Conservation (phyloP, 2,888 invertebrate genomes). For the Geophilus truncorum region DNA sequence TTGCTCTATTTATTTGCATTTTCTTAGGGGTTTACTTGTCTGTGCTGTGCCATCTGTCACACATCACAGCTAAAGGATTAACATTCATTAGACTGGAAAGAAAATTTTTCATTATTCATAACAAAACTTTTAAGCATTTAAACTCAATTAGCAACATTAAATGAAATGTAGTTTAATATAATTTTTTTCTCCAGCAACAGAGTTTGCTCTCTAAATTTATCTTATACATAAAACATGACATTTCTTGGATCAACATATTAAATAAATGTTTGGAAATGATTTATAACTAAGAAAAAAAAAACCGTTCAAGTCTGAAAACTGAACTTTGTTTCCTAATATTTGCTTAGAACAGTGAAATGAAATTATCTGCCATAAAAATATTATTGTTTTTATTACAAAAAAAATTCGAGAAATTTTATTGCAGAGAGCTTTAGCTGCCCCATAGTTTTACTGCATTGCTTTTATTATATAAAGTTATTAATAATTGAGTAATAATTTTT, state of each 20-base stretch:
- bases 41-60: not conserved
- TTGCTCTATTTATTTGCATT: not conserved
- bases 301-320: too few species aligned
- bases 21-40: not conserved
- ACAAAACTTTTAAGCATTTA: not conserved
- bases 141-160: not conserved
- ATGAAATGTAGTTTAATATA: not conserved
- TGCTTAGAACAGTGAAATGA: too few species aligned
- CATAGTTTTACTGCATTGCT: not conserved
- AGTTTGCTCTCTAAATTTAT: not conserved
- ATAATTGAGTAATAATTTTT: not conserved
- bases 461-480: not conserved
- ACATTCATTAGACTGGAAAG: not conserved
- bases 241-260: not conserved
- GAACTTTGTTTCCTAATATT: too few species aligned
- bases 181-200: not conserved
- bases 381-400: not conserved
- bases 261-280: not conserved
- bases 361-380: not conserved
- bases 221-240: not conserved
- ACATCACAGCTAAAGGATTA: not conserved
- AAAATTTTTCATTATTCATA: not conserved
- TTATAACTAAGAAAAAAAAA: not conserved
- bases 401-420: not conserved
- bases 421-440: not conserved